Percentiles rank a stretch among this genome's conserved stretches.
Evolutionary conservation across 2,888 invertebrate species (phyloP).

Genomic region (Himalopsyche anomala): DNA sequence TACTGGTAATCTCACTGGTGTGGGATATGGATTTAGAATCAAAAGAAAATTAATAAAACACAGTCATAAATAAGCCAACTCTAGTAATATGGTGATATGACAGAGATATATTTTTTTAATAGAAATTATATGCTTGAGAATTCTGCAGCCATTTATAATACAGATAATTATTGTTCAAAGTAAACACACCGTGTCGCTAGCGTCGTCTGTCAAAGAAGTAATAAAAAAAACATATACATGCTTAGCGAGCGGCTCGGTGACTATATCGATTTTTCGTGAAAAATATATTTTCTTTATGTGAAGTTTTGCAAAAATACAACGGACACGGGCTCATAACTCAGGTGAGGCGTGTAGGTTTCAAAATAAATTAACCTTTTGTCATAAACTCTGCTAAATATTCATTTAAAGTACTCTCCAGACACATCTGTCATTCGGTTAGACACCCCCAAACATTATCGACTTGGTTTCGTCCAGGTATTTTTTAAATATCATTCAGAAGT

Average conservation of each 20-base stretch:
- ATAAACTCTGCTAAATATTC: conserved; percentile 3
- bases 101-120: not conserved
- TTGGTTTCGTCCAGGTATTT: conserved; percentile 26
- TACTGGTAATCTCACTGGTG: too few species aligned
- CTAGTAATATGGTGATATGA: too few species aligned
- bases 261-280: conserved; percentile 47
- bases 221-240: conserved; percentile 43
- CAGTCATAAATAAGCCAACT: too few species aligned
- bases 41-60: too few species aligned
- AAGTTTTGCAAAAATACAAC: not conserved
- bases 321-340: conserved; percentile 29
- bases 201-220: not conserved
- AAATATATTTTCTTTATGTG: conserved; percentile 45
- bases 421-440: conserved; percentile 37
- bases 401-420: not conserved
- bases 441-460: conserved; percentile 28
- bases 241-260: not conserved
- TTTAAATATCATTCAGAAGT: not conserved
- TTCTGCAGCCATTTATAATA: not conserved
- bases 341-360: not conserved
- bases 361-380: not conserved
- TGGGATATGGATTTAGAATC: too few species aligned
- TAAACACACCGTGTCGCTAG: not conserved
- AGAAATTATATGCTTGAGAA: not conserved
- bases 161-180: not conserved